These are phyloP conservation scores for Paramormyrops hopkinsi DNA, from an alignment of 2,797 vertebrate species.

Conservation along the genomic window DNA sequence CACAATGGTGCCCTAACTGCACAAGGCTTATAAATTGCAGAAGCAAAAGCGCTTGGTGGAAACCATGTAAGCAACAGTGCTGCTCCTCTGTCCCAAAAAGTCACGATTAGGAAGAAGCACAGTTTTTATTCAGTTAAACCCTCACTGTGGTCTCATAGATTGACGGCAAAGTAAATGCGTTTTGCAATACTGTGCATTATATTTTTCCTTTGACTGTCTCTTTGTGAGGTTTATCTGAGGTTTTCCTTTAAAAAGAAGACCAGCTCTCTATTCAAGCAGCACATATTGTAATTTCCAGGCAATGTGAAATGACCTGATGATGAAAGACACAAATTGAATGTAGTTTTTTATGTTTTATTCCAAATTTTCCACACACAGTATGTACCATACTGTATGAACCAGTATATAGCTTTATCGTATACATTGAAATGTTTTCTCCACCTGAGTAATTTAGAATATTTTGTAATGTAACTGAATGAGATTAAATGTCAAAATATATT, in stretches of 20 bases:
- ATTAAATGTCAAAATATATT: not conserved
- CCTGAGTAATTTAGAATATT: not conserved
- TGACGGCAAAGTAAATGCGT: not conserved
- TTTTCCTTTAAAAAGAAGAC: slow-evolving; percentile 26
- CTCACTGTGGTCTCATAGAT: not conserved
- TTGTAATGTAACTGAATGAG: not conserved
- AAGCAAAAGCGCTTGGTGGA: not conserved
- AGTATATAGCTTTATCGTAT: not conserved
- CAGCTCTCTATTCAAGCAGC: slow-evolving; percentile 31
- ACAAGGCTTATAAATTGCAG: not conserved
- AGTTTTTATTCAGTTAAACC: not conserved
- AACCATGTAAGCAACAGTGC: not conserved
- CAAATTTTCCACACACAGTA: not conserved
- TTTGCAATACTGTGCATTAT: not conserved
- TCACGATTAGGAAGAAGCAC: not conserved
- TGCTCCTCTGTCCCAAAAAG: not conserved
- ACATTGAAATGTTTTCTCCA: not conserved
- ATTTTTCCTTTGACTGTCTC: not conserved
- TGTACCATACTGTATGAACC: not conserved
- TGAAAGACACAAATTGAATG: not conserved
- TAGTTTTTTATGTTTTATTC: not conserved
- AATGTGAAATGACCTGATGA: not conserved
- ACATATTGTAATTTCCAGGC: not conserved
- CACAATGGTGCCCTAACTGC: not conserved
- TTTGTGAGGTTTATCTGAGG: not conserved